Evolutionary conservation across 2,888 invertebrate genomes (phyloP).

Genomic region (Sminthurinus aureus): DNA sequence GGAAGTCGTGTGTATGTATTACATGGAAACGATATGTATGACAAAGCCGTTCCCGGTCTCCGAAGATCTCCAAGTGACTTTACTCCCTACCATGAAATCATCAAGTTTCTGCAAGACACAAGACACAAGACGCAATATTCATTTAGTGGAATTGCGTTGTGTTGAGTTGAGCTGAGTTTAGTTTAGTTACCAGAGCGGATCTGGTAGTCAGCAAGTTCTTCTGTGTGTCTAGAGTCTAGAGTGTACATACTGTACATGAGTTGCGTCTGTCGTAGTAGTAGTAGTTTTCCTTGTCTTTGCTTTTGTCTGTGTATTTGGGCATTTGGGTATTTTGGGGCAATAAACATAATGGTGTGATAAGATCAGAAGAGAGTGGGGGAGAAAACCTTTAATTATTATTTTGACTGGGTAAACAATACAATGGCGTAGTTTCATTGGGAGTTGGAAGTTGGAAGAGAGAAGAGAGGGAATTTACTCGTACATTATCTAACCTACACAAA

Average conservation of each 20-base stretch:
- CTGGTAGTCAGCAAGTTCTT: not conserved
- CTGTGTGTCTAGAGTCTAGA: not conserved
- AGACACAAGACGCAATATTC: too few species aligned
- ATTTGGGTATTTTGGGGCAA: constrained; percentile 42
- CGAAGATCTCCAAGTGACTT: constrained; percentile 30
- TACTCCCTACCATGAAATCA: constrained; percentile 20
- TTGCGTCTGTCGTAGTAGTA: not conserved
- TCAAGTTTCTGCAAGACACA: constrained; percentile 6
- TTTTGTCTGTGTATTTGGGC: not conserved
- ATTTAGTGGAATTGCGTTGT: not conserved
- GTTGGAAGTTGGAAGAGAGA: not conserved
- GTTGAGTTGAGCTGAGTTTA: not conserved
- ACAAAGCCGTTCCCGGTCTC: not conserved
- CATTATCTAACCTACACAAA: constrained; percentile 52
- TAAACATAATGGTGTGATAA: constrained; percentile 55
- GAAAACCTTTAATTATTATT: constrained; percentile 53
- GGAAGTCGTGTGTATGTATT: not conserved
- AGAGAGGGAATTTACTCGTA: constrained; percentile 41
- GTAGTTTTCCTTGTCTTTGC: not conserved
- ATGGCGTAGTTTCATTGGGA: too few species aligned
- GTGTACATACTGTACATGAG: not conserved
- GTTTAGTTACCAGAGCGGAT: not conserved
- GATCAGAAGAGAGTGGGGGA: constrained; percentile 42
- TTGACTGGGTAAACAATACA: constrained; percentile 51
- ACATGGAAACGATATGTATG: not conserved